phyloP scores from a whole-genome alignment of 2,113 vertebrate species.

The Microtus montanus region DNA sequence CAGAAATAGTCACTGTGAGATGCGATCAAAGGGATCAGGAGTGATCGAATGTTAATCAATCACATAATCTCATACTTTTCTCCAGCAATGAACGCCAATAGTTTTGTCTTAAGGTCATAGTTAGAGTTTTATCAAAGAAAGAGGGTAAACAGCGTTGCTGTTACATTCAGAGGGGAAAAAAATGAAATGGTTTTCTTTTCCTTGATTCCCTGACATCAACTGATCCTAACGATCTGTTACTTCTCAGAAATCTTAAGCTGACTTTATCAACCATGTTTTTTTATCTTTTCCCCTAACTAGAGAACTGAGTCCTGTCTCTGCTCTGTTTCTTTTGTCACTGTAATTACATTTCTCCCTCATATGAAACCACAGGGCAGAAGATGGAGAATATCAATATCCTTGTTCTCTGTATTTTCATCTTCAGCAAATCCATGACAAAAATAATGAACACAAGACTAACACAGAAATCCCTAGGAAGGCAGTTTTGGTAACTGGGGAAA shows the following conservation, averaged over 20 bases:
- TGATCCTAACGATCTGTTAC: slow-evolving; percentile 25
- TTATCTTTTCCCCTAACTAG: background rate
- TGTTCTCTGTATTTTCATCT: slow-evolving; percentile 1
- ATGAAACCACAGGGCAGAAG: slow-evolving; percentile 19
- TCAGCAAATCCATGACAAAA: slow-evolving; percentile 4
- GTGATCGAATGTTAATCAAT: slow-evolving; percentile 15
- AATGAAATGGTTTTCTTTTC: background rate
- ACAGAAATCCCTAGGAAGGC: background rate
- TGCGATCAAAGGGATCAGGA: background rate
- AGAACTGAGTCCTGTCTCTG: background rate
- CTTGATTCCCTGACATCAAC: background rate
- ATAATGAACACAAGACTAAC: slow-evolving; percentile 25
- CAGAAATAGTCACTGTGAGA: background rate
- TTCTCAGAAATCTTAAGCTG: slow-evolving; percentile 43
- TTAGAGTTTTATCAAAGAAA: slow-evolving; percentile 43
- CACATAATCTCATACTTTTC: background rate
- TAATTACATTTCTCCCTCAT: slow-evolving; percentile 32
- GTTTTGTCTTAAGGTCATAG: slow-evolving; percentile 37
- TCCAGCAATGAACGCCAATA: background rate
- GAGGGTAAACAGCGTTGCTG: slow-evolving; percentile 41
- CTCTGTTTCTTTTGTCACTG: slow-evolving; percentile 42
- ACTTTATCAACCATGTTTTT: slow-evolving; percentile 26
- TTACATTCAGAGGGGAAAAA: background rate
- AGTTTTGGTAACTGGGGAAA: slow-evolving; percentile 12
- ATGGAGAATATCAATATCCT: background rate